phyloP scores from a whole-genome alignment of 1,140 invertebrate genomes.

The Caenorhabditis tropicalis region DNA sequence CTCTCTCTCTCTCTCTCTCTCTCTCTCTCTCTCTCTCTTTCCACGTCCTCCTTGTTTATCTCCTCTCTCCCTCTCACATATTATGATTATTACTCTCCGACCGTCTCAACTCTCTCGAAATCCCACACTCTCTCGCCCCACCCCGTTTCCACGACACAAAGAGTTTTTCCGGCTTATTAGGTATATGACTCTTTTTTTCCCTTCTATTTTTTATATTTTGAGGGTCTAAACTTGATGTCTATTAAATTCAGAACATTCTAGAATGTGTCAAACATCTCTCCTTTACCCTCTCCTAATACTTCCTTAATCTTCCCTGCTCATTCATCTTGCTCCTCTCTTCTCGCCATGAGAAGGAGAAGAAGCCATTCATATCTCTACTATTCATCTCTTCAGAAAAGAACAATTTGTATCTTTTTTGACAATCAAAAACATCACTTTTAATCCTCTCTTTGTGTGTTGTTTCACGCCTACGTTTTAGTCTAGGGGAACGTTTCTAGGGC shows the following conservation, averaged over 20 bases:
- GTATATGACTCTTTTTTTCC: not conserved
- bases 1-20: not conserved
- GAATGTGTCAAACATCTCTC: not conserved
- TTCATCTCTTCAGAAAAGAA: too few species aligned
- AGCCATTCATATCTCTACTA: not conserved
- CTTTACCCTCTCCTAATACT: not conserved
- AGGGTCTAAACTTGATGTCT: not conserved
- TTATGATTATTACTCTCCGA: not conserved
- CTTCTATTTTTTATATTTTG: not conserved
- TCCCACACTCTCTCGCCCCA: not conserved
- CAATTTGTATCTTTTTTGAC: not conserved
- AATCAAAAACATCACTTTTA: not conserved
- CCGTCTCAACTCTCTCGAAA: not conserved
- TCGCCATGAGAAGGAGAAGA: slow-evolving; percentile 4
- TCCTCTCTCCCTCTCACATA: not conserved
- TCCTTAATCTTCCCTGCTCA: not conserved
- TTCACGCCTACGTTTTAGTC: too few species aligned
- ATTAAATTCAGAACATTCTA: too few species aligned
- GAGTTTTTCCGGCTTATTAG: not conserved
- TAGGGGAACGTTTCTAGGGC: too few species aligned
- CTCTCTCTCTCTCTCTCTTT: not conserved
- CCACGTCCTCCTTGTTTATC: not conserved
- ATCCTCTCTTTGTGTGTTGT: not conserved
- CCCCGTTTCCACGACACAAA: not conserved
- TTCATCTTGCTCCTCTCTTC: slow-evolving; percentile 2